Base-by-base conservation (phyloP, 2,888 invertebrate species). In the Xiphydria camelus region DNA sequence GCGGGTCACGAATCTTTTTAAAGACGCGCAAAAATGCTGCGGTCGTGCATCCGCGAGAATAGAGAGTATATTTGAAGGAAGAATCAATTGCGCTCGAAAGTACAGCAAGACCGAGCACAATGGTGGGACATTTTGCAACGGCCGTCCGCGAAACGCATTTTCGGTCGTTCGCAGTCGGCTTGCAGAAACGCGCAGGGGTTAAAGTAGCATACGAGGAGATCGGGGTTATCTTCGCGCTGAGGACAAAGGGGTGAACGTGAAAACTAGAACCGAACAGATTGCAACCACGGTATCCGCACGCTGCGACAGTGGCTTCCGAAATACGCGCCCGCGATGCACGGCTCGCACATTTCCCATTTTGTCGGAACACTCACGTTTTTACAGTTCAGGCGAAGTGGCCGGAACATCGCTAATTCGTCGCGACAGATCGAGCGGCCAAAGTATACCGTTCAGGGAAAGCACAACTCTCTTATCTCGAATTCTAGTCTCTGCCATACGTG, bases 401-500 rank as follows among this genome's bases (percentile, higher is more conserved):
- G 51, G 55, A 59, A 46, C 66, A 66, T 64, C 38, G 59, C 51
- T 58, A 49, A 46, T 55, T 19, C 26, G 42, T 57, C 47, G 45
- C 45, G 53, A 51, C 15, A 29, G 47, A 40, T 47, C 35, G 36
- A 36, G 22, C 32, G 35, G 36, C 20, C 42, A 43, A 47, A 47
- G 47, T 50, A 53, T 53, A 50, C 49, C 55, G 48, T 46, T 51
- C 47, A 39, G 51, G 48, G 48, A 53, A 55, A 57, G 53, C 55
- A 46, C 49, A 49, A 49, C 53, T 57, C 50, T 59, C 61, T 66
- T 66, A 62, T 66, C 65, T 57, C 53, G 50, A 50, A 55, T 57
- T 55, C 53, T 68, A 71, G 64, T 68, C 61, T 62, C 62, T 69
- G 64, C 69, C 67, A 70, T 69, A 69, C 68, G 67, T 69, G 58